Percentiles rank a stretch among this genome's conserved stretches.
Conservation (phyloP, 2,888 invertebrate species). For the Alloscopus bannaensis region DNA sequence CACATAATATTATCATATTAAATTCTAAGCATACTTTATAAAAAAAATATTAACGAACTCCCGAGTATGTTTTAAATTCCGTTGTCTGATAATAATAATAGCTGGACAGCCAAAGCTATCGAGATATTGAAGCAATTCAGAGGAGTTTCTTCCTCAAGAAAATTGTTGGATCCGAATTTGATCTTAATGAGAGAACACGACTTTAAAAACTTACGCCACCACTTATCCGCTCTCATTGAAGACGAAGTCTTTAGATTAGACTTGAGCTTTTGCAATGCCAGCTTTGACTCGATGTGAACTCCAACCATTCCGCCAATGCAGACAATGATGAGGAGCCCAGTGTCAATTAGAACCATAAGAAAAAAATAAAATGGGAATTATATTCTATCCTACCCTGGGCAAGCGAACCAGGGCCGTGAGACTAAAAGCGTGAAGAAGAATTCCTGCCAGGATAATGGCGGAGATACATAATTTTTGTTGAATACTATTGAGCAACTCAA, state of each 20-base stretch:
- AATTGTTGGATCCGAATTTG: not conserved
- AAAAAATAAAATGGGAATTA: not conserved
- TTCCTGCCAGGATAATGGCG: not conserved
- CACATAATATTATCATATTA: too few species aligned
- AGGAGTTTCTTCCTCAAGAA: slow-evolving; percentile 5
- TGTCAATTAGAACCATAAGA: not conserved
- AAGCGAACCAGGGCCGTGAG: not conserved
- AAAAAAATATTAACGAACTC: too few species aligned
- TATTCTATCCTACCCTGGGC: not conserved
- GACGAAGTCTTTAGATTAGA: not conserved
- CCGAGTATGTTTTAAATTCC: too few species aligned
- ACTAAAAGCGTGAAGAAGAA: not conserved
- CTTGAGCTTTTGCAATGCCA: not conserved
- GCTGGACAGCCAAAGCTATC: slow-evolving; percentile 1
- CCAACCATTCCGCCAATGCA: not conserved
- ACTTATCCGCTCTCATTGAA: not conserved
- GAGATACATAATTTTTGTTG: not conserved
- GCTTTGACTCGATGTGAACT: not conserved
- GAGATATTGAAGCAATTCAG: slow-evolving; percentile 1
- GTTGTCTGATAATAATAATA: not conserved
- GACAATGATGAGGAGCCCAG: not conserved
- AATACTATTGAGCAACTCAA: not conserved
- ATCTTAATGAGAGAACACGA: not conserved
- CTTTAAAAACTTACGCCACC: not conserved
- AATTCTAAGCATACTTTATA: too few species aligned